A percentile compares a stretch with the other conserved stretches of the same genome.
Evolutionary conservation across 2,797 vertebrate species (phyloP).

Genomic region (Catostomus latipinnis): DNA sequence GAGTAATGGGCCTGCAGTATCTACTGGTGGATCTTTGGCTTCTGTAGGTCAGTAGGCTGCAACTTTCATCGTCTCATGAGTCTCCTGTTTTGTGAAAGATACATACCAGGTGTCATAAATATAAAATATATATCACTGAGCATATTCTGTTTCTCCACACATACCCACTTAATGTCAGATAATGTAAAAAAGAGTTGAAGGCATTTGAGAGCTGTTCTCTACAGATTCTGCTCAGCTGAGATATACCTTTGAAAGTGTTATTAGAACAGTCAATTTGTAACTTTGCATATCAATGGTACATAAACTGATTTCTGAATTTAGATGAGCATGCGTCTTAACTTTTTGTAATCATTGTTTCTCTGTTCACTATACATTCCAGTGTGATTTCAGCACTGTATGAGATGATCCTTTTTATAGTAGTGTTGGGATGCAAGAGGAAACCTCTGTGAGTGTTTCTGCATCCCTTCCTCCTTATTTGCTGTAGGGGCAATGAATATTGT

Average conservation of each 20-base stretch:
- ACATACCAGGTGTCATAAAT: too few species aligned
- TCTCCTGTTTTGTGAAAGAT: too few species aligned
- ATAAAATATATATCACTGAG: neutral
- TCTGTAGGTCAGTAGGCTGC: constrained; percentile 81
- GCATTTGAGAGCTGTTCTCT: neutral
- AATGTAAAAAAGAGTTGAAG: neutral
- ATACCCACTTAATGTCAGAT: too few species aligned
- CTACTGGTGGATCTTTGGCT: constrained; percentile 57
- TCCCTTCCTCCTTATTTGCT: neutral
- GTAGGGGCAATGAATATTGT: neutral
- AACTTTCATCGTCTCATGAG: neutral
- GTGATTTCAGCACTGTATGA: constrained; percentile 57
- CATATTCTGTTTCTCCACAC: too few species aligned
- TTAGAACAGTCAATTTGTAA: neutral
- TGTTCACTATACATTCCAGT: constrained; percentile 37
- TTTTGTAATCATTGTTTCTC: constrained; percentile 15
- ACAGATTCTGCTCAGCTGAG: neutral
- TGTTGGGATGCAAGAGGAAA: constrained; percentile 58
- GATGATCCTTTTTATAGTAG: constrained; percentile 52
- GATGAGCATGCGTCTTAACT: neutral
- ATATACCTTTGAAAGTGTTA: neutral
- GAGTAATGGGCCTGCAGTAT: constrained; percentile 82
- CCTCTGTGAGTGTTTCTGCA: constrained; percentile 44
- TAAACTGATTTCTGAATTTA: neutral
- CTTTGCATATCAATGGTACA: neutral